Percentiles rank a stretch among this genome's conserved stretches.
Evolutionary conservation across 1,140 invertebrate species (phyloP).

Genomic region (Nebria ingens): DNA sequence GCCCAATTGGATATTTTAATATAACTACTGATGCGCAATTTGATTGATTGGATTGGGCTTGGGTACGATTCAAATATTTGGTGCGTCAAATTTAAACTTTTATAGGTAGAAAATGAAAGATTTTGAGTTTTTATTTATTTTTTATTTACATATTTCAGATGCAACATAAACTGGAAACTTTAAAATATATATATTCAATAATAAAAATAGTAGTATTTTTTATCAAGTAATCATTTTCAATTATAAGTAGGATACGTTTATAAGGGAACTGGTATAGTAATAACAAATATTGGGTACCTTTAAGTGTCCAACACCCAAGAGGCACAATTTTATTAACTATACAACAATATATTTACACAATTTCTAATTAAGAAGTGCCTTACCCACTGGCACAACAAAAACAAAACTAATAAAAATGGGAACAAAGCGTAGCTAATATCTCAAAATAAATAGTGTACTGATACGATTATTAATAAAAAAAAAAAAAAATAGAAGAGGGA

Average conservation of each 20-base stretch:
- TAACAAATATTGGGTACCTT: conserved; percentile 8
- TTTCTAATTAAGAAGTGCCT: background rate
- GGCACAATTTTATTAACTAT: conserved; percentile 7
- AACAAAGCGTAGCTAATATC: conserved; percentile 1
- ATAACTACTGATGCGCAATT: too few relatives aligned
- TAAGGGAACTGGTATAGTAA: background rate
- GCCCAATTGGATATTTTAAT: too few relatives aligned
- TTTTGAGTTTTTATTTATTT: too few relatives aligned
- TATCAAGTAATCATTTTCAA: too few relatives aligned
- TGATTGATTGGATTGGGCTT: too few relatives aligned
- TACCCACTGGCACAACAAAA: conserved; percentile 1
- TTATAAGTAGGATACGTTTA: background rate
- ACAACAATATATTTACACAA: conserved; percentile 4
- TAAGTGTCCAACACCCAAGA: conserved; percentile 9
- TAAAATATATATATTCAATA: too few relatives aligned
- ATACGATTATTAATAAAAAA: background rate
- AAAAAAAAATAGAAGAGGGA: background rate
- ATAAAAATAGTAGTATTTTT: too few relatives aligned
- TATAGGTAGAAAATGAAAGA: too few relatives aligned
- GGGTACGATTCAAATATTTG: too few relatives aligned
- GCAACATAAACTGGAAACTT: too few relatives aligned
- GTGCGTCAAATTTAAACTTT: too few relatives aligned
- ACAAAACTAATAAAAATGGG: background rate
- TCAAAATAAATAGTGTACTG: background rate
- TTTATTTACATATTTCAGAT: too few relatives aligned